A percentile compares a stretch with the other conserved stretches of the same genome.
Evolutionary conservation across 2,797 vertebrate genomes (phyloP).

Genomic region (Brachyrhaphis roseni): DNA sequence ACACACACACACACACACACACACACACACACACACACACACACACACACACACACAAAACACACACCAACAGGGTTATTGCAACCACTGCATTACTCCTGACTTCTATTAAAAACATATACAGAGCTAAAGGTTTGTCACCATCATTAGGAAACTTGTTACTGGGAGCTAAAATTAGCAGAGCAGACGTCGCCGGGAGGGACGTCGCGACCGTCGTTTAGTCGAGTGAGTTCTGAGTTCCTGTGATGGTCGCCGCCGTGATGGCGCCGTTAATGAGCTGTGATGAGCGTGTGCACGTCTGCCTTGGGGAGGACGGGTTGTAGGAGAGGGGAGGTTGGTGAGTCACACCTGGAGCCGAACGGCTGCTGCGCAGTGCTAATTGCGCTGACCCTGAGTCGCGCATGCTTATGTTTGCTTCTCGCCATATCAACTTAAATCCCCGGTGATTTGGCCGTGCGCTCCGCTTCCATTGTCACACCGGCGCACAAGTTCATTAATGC

Average conservation of each 20-base stretch:
- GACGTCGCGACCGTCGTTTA: constrained; percentile 39
- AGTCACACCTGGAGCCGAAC: constrained; percentile 36
- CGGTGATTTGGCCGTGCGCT: background rate
- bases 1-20: constrained; percentile 25
- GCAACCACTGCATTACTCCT: background rate
- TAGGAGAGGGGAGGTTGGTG: constrained; percentile 23
- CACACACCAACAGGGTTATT: constrained; percentile 24
- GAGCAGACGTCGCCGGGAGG: background rate
- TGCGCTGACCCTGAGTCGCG: constrained; percentile 51
- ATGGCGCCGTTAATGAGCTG: constrained; percentile 64
- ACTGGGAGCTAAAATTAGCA: constrained; percentile 15
- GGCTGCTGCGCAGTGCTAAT: constrained; percentile 59
- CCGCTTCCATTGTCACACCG: background rate
- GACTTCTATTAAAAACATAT: background rate
- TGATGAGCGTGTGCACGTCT: constrained; percentile 48
- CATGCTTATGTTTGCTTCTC: constrained; percentile 54
- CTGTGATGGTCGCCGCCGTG: constrained; percentile 54
- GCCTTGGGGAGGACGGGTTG: constrained; percentile 34
- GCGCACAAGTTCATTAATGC: constrained; percentile 1
- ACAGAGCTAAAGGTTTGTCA: background rate
- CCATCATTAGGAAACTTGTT: background rate
- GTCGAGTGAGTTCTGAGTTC: constrained; percentile 42
- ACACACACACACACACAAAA: constrained; percentile 45
- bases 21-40: constrained; percentile 24
- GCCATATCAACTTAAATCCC: constrained; percentile 27